phyloP scores from a whole-genome alignment of 2,888 invertebrate species.

The Malachius bipustulatus region DNA sequence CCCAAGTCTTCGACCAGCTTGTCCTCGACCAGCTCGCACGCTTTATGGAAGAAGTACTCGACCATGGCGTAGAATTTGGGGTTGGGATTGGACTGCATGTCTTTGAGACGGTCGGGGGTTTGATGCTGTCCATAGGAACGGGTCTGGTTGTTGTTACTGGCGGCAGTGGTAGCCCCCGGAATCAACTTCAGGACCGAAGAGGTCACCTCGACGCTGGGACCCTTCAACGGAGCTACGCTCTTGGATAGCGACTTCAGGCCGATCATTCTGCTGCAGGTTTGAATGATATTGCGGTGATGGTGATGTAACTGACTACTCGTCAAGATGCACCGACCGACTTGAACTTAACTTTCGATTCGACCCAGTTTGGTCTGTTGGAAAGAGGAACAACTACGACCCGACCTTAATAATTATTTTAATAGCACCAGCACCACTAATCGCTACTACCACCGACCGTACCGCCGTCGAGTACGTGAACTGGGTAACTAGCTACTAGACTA shows the following conservation, averaged over 20 bases:
- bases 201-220: slow-evolving; percentile 44
- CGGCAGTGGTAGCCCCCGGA: slow-evolving; percentile 39
- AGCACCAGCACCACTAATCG: too few species aligned
- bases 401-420: too few species aligned
- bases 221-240: slow-evolving; percentile 45
- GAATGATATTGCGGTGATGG: too few species aligned
- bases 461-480: too few species aligned
- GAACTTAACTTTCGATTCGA: too few species aligned
- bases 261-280: slow-evolving; percentile 61
- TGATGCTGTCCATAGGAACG: slow-evolving; percentile 25
- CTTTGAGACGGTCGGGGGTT: slow-evolving; percentile 35
- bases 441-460: too few species aligned
- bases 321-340: too few species aligned
- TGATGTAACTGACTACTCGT: too few species aligned
- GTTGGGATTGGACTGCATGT: slow-evolving; percentile 33
- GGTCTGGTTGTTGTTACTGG: slow-evolving; percentile 23
- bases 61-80: slow-evolving; percentile 53
- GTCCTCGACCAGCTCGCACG: slow-evolving; percentile 42
- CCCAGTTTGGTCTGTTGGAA: too few species aligned
- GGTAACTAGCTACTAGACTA: too few species aligned
- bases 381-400: too few species aligned
- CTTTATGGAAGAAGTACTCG: slow-evolving; percentile 55
- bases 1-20: slow-evolving; percentile 41
- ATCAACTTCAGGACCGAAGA: slow-evolving; percentile 47
- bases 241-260: slow-evolving; percentile 60